Base-by-base conservation (phyloP, 2,888 invertebrate genomes). In the Pyrochroa serraticornis region DNA sequence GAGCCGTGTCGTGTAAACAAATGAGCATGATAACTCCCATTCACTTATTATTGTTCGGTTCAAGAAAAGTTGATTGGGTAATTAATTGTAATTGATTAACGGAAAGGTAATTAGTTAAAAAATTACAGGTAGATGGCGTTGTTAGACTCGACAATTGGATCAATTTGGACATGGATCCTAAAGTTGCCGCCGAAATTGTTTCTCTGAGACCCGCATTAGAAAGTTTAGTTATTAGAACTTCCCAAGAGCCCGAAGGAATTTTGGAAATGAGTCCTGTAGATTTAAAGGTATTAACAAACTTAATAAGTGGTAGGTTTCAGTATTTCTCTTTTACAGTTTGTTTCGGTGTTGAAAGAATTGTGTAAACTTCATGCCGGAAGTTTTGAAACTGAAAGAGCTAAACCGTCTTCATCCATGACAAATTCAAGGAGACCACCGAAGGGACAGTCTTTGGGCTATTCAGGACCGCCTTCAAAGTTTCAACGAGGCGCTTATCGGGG, bases 1-100 rank as follows among this genome's bases (percentile, higher is more conserved):
- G 94, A 50, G 96, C 97, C 0, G 95, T 99, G 45, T 91, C 93
- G 8, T 97, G 97, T 79, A 98, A 98, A 76, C 96, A 97, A 81
- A 87, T 93, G 86, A 84, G 84, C 0, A 97, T 97, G 95, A 92
- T 98, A 5, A 88, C 95, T 0, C 96, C 98, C 0, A 80, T 98
- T 60, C 97, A 98, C 75, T 81, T 99, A 37, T 77, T 99, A 65
- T 81, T 99, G 35, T 97, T 98, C 77, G 97, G 93, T 0, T 89
- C 91, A n/a, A 85, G 95, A 43, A 93, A 92, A 80, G 88, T 92
- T 0, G 93, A 95, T 70, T 87, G 84, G 84, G 83, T 83, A 58
- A 73, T 80, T 74, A 36, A n/a, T 31, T 10, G 12, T 36, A 35
- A 22, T 45, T 35, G 12, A 13, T 14, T 13, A 41, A 36, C 8